These are phyloP conservation scores for Ptiloglossa arizonensis DNA, from an alignment of 1,140 invertebrate genomes.

Conservation along the genomic window DNA sequence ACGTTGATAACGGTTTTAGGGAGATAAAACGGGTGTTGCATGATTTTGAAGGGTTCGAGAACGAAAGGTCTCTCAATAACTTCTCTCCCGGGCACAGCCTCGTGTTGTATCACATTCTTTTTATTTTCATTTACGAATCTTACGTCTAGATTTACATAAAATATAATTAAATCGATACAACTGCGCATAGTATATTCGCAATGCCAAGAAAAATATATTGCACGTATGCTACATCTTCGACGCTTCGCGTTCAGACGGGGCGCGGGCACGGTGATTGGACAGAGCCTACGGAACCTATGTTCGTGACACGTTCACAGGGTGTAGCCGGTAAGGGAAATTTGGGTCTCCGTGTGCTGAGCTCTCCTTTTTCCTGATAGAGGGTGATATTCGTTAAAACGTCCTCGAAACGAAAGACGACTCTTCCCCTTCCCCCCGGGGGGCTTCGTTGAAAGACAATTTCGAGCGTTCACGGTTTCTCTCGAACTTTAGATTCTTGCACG, in stretches of 20 bases:
- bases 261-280: conserved; percentile 7
- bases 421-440: background rate
- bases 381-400: too few species aligned
- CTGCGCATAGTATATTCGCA: conserved; percentile 51
- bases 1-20: too few species aligned
- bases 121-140: conserved; percentile 62
- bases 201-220: conserved; percentile 65
- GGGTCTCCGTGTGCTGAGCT: conserved; percentile 12
- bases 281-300: background rate
- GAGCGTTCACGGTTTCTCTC: background rate
- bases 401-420: background rate
- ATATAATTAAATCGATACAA: conserved; percentile 64
- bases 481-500: background rate
- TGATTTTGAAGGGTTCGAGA: too few species aligned
- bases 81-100: too few species aligned
- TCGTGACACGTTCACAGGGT: background rate
- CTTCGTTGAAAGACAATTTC: background rate
- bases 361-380: too few species aligned
- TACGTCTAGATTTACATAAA: conserved; percentile 64
- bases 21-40: too few species aligned
- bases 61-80: too few species aligned
- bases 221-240: conserved; percentile 48
- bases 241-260: conserved; percentile 32
- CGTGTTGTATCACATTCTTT: conserved; percentile 50
- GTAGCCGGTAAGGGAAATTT: conserved; percentile 1